A percentile compares a stretch with the other conserved stretches of the same genome.
phyloP scores from a whole-genome alignment of 2,888 invertebrate species.

The Zhuqinia jingwanae region DNA sequence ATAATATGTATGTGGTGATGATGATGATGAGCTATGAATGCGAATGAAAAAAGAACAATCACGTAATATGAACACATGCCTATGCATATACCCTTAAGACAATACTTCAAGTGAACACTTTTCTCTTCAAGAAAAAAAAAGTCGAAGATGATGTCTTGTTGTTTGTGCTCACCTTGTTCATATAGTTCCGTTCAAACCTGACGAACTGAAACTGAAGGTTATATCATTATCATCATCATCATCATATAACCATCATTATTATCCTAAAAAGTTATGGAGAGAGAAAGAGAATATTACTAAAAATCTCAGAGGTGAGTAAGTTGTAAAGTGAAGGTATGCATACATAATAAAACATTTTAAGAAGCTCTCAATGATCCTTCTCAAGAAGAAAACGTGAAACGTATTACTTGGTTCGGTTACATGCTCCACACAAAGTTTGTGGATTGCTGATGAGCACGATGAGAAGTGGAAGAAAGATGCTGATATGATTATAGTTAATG shows the following conservation, averaged over 20 bases:
- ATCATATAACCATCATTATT: not conserved
- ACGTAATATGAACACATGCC: not conserved
- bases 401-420: not conserved
- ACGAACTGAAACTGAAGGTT: constrained; percentile 9
- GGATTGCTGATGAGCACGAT: constrained; percentile 10
- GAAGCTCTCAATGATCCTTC: not conserved
- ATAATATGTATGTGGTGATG: not conserved
- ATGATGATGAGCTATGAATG: not conserved
- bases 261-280: constrained; percentile 14
- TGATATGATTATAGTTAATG: constrained; percentile 64
- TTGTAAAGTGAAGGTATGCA: constrained; percentile 40
- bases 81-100: constrained; percentile 51
- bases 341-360: constrained; percentile 43
- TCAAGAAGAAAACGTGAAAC: not conserved
- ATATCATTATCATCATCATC: constrained; percentile 10
- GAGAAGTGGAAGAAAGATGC: constrained; percentile 35
- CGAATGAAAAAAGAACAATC: not conserved
- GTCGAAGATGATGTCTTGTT: constrained; percentile 40
- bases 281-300: constrained; percentile 12
- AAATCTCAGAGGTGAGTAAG: not conserved
- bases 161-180: not conserved
- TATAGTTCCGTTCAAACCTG: constrained; percentile 33
- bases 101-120: constrained; percentile 41
- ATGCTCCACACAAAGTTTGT: too few relatives aligned
- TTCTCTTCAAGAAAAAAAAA: constrained; percentile 21